Percentiles rank a stretch among this genome's conserved stretches.
Conservation (phyloP, 2,888 invertebrate genomes). For the Cantharis nigra region DNA sequence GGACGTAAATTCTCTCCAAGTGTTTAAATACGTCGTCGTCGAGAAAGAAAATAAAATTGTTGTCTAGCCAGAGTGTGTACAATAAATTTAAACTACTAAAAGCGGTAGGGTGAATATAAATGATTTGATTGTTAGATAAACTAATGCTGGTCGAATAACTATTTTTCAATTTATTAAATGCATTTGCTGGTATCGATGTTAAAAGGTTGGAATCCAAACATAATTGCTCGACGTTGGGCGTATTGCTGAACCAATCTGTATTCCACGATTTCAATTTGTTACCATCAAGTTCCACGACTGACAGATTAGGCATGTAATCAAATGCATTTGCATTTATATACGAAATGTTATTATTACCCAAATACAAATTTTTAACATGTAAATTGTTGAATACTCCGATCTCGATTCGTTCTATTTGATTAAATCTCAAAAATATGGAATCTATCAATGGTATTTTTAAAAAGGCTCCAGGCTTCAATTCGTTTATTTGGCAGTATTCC, state of each 20-base stretch:
- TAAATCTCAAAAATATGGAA: conserved; percentile 9
- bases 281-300: conserved; percentile 44
- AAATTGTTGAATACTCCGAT: conserved; percentile 21
- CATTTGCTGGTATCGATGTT: conserved; percentile 39
- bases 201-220: conserved; percentile 46
- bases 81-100: conserved; percentile 35
- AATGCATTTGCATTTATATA: conserved; percentile 37
- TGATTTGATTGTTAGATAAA: conserved; percentile 39
- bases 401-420: conserved; percentile 7
- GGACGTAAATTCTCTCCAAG: conserved; percentile 12
- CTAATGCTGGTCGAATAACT: conserved; percentile 34
- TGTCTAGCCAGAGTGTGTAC: conserved; percentile 39
- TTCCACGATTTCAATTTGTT: conserved; percentile 47
- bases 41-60: conserved; percentile 38
- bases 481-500: conserved; percentile 19
- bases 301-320: conserved; percentile 42
- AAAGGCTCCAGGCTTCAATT: conserved; percentile 32
- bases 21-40: conserved; percentile 19
- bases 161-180: conserved; percentile 46
- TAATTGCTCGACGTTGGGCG: conserved; percentile 43
- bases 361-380: conserved; percentile 20
- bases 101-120: conserved; percentile 35
- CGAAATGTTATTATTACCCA: conserved; percentile 36
- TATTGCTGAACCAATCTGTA: conserved; percentile 47
- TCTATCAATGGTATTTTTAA: conserved; percentile 11